Evolutionary conservation across 2,888 invertebrate genomes (phyloP), one percentile per base, ranked within the genome.

Genomic region (Arrhopalites spinosus): DNA sequence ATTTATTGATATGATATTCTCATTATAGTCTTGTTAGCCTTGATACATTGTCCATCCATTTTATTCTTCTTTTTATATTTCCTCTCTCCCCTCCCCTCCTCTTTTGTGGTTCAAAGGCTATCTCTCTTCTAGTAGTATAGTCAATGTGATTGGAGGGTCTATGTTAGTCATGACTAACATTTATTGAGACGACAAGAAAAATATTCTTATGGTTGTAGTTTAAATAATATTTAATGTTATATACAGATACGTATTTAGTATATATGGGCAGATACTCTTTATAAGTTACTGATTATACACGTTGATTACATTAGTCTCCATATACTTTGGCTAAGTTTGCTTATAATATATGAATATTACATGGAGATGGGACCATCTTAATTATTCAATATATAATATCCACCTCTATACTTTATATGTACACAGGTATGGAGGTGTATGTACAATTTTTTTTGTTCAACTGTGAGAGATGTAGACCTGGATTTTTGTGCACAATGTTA

Each of bases 1-100:
- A 80, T 80, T 80, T 78, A 80, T 80, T 78, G 77, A 77, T 78
- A 78, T 77, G 73, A 80, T 77, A 53, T 77, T 76, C 72, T 76
- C 74, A 67, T 78, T 75, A 79, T 79, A 72, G 68, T 74, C 77
- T 80, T 75, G 79, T 79, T 80, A 79, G 74, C 78, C 79, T 80
- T 80, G 80, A 78, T 78, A 74, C 76, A 74, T 74, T 76, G 76
- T 43, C 36, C 71, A 71, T 36, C 61, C 43, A 66, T 66, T 17
- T 61, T 43, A 2, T 61, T 30, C 36, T 43, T 71, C 23, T 59
- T 36, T 56, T 13, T 68, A 7, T 17, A 53, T 50, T 20, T 50
- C 43, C 3, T 36, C 7, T 66, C 23, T 25, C 11, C 59, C 25
- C 1, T 20, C n/a, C 17, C n/a, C 53, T 45, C 47, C 8, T 8